A percentile compares a stretch with the other conserved stretches of the same genome.
Conservation (phyloP, 2,888 invertebrate genomes). For the Tuta absoluta region DNA sequence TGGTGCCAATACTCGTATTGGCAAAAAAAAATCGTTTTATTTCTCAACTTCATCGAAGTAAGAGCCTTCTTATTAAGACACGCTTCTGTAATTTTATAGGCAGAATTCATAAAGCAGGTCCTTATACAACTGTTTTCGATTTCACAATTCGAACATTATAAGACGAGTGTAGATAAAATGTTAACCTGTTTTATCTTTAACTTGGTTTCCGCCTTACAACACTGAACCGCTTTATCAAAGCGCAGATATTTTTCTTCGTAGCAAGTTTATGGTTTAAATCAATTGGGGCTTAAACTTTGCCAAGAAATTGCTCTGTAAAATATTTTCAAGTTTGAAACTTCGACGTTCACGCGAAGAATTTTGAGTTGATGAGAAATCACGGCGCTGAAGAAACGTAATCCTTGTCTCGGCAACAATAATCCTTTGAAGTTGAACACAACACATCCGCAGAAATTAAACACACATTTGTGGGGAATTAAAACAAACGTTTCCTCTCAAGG, state of each 20-base stretch:
- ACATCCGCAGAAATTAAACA: constrained; percentile 67
- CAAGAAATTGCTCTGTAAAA: neutral
- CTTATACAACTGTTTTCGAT: too few species aligned
- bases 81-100: too few species aligned
- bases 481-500: constrained; percentile 62
- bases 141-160: too few species aligned
- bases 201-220: neutral
- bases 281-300: constrained; percentile 1
- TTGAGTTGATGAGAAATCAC: neutral
- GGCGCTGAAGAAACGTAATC: constrained; percentile 36
- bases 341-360: neutral
- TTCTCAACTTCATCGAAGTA: too few species aligned
- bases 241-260: neutral
- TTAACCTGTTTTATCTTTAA: too few species aligned
- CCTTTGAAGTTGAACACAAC: constrained; percentile 66
- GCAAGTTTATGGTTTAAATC: constrained; percentile 1
- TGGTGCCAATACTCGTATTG: too few species aligned
- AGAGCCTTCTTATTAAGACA: too few species aligned
- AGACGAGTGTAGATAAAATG: too few species aligned
- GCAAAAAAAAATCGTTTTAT: too few species aligned
- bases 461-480: constrained; percentile 71
- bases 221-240: neutral
- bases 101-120: too few species aligned
- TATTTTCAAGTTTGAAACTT: constrained; percentile 1
- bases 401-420: constrained; percentile 49